A percentile compares a stretch with the other conserved stretches of the same genome.
These are phyloP conservation scores for Mactromeris polynyma DNA, from an alignment of 2,888 invertebrate genomes.

Conservation along the genomic window DNA sequence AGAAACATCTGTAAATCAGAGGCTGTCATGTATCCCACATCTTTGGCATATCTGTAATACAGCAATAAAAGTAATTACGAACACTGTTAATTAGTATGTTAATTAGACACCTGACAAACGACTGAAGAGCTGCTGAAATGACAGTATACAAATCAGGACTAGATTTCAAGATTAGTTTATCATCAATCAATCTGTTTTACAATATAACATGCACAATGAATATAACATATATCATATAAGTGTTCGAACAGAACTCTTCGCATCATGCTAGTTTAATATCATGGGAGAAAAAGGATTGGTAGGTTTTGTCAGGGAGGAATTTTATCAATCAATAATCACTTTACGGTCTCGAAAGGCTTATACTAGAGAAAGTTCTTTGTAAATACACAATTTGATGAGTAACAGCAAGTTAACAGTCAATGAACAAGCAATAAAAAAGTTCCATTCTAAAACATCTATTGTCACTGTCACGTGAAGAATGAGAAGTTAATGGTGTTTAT, in stretches of 20 bases:
- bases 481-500: background rate
- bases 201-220: no score
- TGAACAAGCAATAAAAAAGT: background rate
- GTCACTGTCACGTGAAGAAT: background rate
- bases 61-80: background rate
- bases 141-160: background rate
- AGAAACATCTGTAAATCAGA: constrained; percentile 88
- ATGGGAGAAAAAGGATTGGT: background rate
- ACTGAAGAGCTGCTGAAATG: background rate
- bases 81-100: background rate
- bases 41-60: constrained; percentile 84
- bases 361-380: background rate
- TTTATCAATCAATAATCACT: background rate
- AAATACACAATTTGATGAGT: background rate
- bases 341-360: background rate
- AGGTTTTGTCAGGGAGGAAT: background rate
- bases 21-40: constrained; percentile 87
- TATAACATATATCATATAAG: no score
- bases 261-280: no score
- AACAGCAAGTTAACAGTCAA: background rate
- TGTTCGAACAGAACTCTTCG: no score
- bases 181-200: no score
- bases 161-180: no score
- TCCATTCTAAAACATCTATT: background rate
- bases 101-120: background rate